Evolutionary conservation across 2,888 invertebrate genomes (phyloP), one percentile per base, ranked within the genome.

Genomic region (Oeneis ivallda): DNA sequence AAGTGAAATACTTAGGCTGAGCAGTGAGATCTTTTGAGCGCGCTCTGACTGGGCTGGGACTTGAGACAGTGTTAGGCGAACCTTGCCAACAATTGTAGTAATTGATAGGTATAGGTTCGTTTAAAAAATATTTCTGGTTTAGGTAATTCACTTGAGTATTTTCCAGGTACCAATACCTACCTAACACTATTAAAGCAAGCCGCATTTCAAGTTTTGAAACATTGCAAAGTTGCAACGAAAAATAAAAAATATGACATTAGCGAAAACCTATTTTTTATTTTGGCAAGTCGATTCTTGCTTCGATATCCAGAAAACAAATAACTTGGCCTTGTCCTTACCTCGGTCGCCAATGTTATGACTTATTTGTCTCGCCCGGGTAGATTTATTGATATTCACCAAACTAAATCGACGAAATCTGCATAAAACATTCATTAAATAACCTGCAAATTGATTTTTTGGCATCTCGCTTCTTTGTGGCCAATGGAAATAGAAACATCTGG

Each of bases 321-420:
- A 69, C 57, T 64, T 74, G 81, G 81, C 81, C 82, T 83, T 83
- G 88, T 82, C 85, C 85, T 86, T 83, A 82, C 82, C 80, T 70
- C 80, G 73, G 80, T 75, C 76, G 73, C 81, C 84, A 88, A 89
- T 88, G 86, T 90, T 91, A 89, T 89, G 90, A 91, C 91, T 89
- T 89, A 89, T 89, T 88, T 86, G 89, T 88, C 89, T 87, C 85
- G 82, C 74, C 74, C 76, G 72, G 72, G 70, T 76, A 84, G 86
- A 89, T 89, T 89, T 89, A 90, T 90, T 76, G 86, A 74, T 80
- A 76, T 83, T 80, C 78, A 76, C 76, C 75, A 81, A 83, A 86
- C 84, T 84, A 83, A 85, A 84, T 80, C 78, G 79, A 80, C 76
- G 63, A 74, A 82, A 88, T 88, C 83, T 82, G 78, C 86, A 87